Evolutionary conservation across 2,797 vertebrate species (phyloP).

Genomic region (Carapus acus): DNA sequence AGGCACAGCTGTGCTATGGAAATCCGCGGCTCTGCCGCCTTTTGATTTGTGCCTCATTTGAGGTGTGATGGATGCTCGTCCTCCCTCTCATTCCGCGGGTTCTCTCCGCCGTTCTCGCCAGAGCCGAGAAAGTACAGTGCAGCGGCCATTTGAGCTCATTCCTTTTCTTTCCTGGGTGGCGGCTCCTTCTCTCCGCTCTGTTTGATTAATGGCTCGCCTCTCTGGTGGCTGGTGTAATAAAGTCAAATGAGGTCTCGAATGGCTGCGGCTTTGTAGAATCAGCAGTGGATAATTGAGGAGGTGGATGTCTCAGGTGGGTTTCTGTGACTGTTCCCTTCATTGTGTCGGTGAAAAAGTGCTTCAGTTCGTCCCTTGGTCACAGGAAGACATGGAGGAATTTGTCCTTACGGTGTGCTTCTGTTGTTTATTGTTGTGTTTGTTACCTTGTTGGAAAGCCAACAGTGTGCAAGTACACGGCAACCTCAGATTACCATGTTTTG

Average conservation of each 20-base stretch:
- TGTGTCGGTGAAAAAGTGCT: constrained; percentile 40
- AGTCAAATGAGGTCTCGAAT: constrained; percentile 62
- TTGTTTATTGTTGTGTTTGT: constrained; percentile 31
- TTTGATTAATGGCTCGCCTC: constrained; percentile 61
- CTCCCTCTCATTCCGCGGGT: too few relatives aligned
- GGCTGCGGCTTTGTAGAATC: constrained; percentile 58
- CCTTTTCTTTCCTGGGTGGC: constrained; percentile 37
- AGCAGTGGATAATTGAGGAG: constrained; percentile 58
- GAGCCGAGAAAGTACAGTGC: constrained; percentile 18
- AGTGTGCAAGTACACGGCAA: too few relatives aligned
- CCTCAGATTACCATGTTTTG: too few relatives aligned
- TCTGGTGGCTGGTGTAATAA: constrained; percentile 56
- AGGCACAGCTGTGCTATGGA: background rate
- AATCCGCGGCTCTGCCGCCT: background rate
- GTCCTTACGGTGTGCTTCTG: constrained; percentile 29
- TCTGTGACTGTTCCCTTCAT: constrained; percentile 32
- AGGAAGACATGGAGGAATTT: constrained; percentile 47
- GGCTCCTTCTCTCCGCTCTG: constrained; percentile 35
- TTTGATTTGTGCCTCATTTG: constrained; percentile 27
- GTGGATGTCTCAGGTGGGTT: constrained; percentile 49
- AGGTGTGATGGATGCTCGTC: constrained; percentile 35
- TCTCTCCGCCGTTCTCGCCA: constrained; percentile 2
- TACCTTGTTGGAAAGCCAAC: constrained; percentile 26
- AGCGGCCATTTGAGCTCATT: constrained; percentile 36
- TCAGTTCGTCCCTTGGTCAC: constrained; percentile 35